These are phyloP conservation scores for Apantesis nais DNA, from an alignment of 2,888 invertebrate genomes.

Conservation along the genomic window DNA sequence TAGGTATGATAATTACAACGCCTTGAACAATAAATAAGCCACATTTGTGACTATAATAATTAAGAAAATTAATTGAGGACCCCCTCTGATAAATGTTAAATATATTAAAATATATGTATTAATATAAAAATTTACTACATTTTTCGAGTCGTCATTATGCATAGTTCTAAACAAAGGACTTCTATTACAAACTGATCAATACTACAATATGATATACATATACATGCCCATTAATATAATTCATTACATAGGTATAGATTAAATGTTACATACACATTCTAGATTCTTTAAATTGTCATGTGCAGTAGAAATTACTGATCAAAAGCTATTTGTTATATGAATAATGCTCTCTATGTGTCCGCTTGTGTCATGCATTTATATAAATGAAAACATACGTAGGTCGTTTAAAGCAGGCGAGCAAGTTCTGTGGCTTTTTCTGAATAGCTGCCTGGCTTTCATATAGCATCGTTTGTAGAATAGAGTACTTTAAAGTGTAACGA, in stretches of 20 bases:
- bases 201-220: background rate
- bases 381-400: background rate
- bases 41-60: background rate
- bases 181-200: background rate
- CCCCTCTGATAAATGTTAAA: background rate
- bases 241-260: background rate
- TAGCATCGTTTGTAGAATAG: background rate
- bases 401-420: background rate
- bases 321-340: background rate
- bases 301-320: background rate
- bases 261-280: background rate
- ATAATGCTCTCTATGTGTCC: conserved; percentile 1
- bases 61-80: background rate
- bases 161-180: background rate
- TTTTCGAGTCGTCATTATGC: background rate
- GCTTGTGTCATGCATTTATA: background rate
- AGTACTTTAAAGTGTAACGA: background rate
- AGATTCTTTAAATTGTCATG: background rate
- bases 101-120: background rate
- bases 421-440: background rate
- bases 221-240: background rate
- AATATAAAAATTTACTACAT: background rate
- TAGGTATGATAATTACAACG: background rate
- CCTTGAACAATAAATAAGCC: background rate
- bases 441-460: background rate